A percentile compares a stretch with the other conserved stretches of the same genome.
These are phyloP conservation scores for Euleptes europaea DNA, from an alignment of 2,113 vertebrate species.

Conservation along the genomic window DNA sequence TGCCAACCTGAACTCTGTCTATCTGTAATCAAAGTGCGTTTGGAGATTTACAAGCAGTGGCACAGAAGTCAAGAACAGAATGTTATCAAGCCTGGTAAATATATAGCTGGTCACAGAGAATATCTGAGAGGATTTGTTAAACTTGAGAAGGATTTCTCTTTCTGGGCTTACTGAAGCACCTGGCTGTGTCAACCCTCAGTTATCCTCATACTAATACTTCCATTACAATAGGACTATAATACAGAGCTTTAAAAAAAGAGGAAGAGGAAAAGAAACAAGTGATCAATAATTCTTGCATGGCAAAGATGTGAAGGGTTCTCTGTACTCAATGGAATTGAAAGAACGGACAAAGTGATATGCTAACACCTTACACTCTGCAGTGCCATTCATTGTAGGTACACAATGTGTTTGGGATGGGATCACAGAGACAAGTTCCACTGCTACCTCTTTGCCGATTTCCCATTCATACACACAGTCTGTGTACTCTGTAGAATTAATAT, in stretches of 20 bases:
- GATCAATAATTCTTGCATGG: no score
- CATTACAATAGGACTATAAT: neutral
- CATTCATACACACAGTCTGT: no score
- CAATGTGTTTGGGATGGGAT: no score
- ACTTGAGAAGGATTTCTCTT: constrained; percentile 26
- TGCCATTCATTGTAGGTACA: no score
- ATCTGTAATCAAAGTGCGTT: constrained; percentile 26
- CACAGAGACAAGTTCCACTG: no score
- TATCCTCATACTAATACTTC: constrained; percentile 23
- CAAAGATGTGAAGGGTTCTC: neutral
- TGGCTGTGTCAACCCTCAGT: constrained; percentile 18
- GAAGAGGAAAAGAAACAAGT: neutral
- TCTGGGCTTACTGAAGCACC: constrained; percentile 14
- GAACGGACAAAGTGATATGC: neutral
- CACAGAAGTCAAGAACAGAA: constrained; percentile 45
- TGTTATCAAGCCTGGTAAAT: constrained; percentile 26
- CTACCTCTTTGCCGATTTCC: no score
- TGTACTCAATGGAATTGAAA: neutral
- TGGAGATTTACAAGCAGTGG: constrained; percentile 24
- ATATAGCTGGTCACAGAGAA: constrained; percentile 43
- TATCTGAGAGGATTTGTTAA: constrained; percentile 35
- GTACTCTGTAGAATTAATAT: no score
- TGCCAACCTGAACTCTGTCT: constrained; percentile 6
- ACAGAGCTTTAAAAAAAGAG: neutral
- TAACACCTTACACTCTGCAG: neutral